Conservation (phyloP, 2,113 vertebrate species). For the Shinisaurus crocodilurus region DNA sequence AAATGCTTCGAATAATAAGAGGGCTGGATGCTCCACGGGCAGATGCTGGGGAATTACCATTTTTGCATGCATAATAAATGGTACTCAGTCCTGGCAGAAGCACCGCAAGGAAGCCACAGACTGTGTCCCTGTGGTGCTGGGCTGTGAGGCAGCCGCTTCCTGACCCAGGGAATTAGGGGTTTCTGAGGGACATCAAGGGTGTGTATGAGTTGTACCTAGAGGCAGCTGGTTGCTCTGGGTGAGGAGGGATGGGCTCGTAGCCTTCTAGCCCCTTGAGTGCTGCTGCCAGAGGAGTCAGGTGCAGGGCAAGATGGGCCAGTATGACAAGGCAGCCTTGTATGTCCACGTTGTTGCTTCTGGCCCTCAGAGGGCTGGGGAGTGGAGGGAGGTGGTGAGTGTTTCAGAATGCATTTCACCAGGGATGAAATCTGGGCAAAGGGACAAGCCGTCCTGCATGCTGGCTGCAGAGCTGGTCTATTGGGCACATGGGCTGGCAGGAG, state of each 20-base stretch:
- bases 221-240: not conserved
- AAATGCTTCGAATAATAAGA: constrained; percentile 73
- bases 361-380: not conserved
- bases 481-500: not conserved
- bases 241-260: not conserved
- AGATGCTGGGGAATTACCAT: constrained; percentile 68
- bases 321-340: too few relatives aligned
- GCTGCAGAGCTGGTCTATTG: too few relatives aligned
- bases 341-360: too few relatives aligned
- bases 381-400: not conserved
- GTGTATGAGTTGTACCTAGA: not conserved
- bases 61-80: constrained; percentile 75
- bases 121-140: constrained; percentile 36
- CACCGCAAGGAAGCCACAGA: constrained; percentile 50
- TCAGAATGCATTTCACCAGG: not conserved
- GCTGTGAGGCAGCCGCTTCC: not conserved
- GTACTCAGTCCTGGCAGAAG: constrained; percentile 65
- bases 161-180: not conserved
- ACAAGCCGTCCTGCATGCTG: not conserved
- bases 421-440: not conserved
- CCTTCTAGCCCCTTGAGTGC: not conserved
- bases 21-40: constrained; percentile 75
- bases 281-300: too few relatives aligned
- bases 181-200: not conserved
- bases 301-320: too few relatives aligned